Conservation (phyloP, 2,113 vertebrate genomes). For the Callionymus lyra region DNA sequence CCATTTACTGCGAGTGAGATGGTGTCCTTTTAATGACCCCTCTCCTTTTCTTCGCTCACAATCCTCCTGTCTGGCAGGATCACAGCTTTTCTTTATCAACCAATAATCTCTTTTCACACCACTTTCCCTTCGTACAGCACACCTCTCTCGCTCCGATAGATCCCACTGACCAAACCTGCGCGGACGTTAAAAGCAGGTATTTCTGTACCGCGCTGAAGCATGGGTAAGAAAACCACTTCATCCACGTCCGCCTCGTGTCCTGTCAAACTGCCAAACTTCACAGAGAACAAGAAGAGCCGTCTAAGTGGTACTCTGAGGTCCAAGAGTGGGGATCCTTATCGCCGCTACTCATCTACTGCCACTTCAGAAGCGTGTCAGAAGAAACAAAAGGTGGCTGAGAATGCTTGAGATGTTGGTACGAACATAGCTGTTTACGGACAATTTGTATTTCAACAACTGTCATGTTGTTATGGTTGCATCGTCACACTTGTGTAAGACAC, state of each 20-base stretch:
- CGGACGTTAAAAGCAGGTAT: too few relatives aligned
- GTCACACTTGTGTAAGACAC: too few relatives aligned
- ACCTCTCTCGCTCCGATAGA: too few relatives aligned
- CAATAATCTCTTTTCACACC: slow-evolving; percentile 45
- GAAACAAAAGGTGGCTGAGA: slow-evolving; percentile 59
- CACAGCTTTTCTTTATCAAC: slow-evolving; percentile 25
- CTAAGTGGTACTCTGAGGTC: slow-evolving; percentile 61
- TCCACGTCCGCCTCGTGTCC: slow-evolving; percentile 26
- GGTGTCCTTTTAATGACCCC: slow-evolving; percentile 69
- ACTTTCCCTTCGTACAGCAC: slow-evolving; percentile 3
- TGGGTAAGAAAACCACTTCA: slow-evolving; percentile 7
- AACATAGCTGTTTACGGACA: slow-evolving; percentile 20
- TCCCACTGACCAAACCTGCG: too few relatives aligned
- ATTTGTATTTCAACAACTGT: too few relatives aligned
- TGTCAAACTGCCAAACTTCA: slow-evolving; percentile 33
- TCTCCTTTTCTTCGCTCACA: slow-evolving; percentile 18
- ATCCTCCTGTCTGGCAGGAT: slow-evolving; percentile 30
- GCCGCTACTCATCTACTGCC: slow-evolving; percentile 38
- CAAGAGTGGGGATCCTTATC: slow-evolving; percentile 55
- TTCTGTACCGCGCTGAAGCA: slow-evolving; percentile 3
- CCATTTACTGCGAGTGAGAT: slow-evolving; percentile 53
- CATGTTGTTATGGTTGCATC: too few relatives aligned
- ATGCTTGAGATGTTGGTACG: slow-evolving; percentile 38
- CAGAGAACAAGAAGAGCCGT: slow-evolving; percentile 37
- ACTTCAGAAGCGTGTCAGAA: slow-evolving; percentile 45